A percentile compares a stretch with the other conserved stretches of the same genome.
Evolutionary conservation across 2,113 vertebrate species (phyloP).

Genomic region (Scatophagus argus): DNA sequence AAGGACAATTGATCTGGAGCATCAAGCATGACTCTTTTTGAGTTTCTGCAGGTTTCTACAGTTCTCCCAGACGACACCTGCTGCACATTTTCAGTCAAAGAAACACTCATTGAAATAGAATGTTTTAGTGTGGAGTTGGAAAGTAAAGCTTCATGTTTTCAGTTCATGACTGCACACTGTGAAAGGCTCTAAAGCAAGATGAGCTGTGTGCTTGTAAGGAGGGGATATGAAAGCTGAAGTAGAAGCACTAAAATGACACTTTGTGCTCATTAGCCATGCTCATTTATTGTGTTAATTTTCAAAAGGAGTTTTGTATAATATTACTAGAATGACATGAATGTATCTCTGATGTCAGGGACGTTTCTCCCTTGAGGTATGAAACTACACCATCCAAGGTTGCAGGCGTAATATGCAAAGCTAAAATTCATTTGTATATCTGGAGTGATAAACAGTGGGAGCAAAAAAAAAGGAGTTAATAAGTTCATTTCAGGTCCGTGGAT

Average conservation of each 20-base stretch:
- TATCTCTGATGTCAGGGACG: background rate
- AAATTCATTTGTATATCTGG: background rate
- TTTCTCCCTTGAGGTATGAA: background rate
- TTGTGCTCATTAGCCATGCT: background rate
- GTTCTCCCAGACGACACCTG: background rate
- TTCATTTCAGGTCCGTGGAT: slow-evolving; percentile 16
- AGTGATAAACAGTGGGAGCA: background rate
- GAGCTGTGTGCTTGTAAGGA: background rate
- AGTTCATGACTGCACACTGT: background rate
- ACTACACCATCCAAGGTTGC: background rate
- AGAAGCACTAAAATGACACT: background rate
- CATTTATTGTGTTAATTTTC: background rate
- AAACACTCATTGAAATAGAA: background rate
- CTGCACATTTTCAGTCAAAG: background rate
- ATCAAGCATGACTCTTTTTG: slow-evolving; percentile 27
- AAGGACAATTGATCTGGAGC: slow-evolving; percentile 25
- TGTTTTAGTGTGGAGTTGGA: background rate
- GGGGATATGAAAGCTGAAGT: background rate
- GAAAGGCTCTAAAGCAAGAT: background rate
- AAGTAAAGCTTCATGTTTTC: background rate
- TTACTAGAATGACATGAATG: background rate
- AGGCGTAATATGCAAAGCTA: background rate
- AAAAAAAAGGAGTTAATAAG: slow-evolving; percentile 24
- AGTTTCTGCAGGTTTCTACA: background rate
- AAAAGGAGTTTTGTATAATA: background rate